Evolutionary conservation across 1,140 invertebrate genomes (phyloP).

Genomic region (Helicoverpa armigera): DNA sequence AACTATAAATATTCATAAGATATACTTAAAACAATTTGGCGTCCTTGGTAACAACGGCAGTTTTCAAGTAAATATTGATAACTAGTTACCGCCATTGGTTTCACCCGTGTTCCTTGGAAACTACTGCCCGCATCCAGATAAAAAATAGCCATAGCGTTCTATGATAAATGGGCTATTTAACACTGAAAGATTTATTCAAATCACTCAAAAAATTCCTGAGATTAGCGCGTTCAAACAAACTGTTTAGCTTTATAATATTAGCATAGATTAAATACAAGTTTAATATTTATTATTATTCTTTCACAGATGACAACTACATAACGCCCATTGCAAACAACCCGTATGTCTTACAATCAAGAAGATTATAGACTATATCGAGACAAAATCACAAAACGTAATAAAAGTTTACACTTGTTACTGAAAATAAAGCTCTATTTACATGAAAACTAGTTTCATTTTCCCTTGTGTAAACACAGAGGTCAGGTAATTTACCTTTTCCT

Average conservation of each 20-base stretch:
- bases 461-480: neutral
- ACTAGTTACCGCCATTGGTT: too few species aligned
- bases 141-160: too few species aligned
- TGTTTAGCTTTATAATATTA: too few species aligned
- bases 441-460: neutral
- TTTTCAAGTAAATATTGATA: too few species aligned
- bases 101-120: too few species aligned
- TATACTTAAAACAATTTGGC: neutral
- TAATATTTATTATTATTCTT: neutral
- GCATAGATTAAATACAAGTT: neutral
- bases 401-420: conserved; percentile 6
- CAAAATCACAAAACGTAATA: neutral
- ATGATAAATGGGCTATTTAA: too few species aligned
- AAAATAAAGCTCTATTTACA: conserved; percentile 32
- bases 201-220: too few species aligned
- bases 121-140: too few species aligned
- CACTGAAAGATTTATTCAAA: too few species aligned
- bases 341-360: conserved; percentile 14
- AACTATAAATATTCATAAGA: neutral
- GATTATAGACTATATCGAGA: conserved; percentile 13
- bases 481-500: conserved; percentile 55
- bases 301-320: conserved; percentile 40
- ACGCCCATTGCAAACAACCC: conserved; percentile 4
- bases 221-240: too few species aligned
- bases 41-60: neutral